Conservation (phyloP, 2,113 vertebrate genomes). For the Suncus etruscus region DNA sequence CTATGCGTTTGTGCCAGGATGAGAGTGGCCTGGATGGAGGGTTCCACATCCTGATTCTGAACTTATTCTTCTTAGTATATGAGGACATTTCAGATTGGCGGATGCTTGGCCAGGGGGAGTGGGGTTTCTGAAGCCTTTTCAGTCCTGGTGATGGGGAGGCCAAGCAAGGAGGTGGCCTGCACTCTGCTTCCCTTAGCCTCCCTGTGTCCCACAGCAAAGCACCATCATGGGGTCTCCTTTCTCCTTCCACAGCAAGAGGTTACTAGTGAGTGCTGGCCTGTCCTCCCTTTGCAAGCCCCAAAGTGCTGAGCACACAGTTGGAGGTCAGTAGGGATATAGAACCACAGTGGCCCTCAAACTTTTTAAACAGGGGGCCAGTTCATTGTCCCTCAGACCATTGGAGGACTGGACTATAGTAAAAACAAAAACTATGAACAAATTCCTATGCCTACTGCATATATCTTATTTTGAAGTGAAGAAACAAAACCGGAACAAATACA, state of each 20-base stretch:
- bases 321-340: too few relatives aligned
- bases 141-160: background rate
- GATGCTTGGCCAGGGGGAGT: background rate
- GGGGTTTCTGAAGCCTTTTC: background rate
- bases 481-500: too few relatives aligned
- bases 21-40: background rate
- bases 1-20: background rate
- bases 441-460: too few relatives aligned
- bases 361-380: too few relatives aligned
- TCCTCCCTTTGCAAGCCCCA: slow-evolving; percentile 7
- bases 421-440: too few relatives aligned
- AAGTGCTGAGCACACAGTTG: background rate
- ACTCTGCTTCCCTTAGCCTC: background rate
- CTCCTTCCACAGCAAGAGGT: background rate
- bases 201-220: background rate
- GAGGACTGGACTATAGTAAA: too few relatives aligned
- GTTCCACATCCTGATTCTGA: background rate
- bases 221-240: background rate
- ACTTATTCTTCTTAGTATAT: background rate
- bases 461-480: too few relatives aligned
- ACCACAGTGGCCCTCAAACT: too few relatives aligned
- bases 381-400: too few relatives aligned
- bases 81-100: slow-evolving; percentile 9
- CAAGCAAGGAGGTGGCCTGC: background rate
- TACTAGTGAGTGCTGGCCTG: background rate